These are phyloP conservation scores for Choloepus didactylus DNA, from an alignment of 2,797 vertebrate species.

Conservation along the genomic window DNA sequence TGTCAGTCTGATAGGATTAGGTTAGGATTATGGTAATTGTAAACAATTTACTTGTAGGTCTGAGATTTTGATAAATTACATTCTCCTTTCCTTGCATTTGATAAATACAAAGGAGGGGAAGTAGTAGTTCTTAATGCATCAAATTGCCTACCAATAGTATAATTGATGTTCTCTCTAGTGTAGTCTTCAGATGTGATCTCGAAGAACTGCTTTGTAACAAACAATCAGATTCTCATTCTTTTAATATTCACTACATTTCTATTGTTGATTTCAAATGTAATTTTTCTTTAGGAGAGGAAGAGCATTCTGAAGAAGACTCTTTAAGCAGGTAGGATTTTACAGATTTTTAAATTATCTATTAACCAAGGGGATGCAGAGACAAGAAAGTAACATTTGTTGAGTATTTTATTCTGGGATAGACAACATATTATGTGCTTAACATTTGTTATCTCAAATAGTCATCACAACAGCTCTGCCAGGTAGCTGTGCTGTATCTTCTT, in stretches of 20 bases:
- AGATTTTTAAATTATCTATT: background rate
- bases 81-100: too few species aligned
- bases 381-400: background rate
- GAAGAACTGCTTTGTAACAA: too few species aligned
- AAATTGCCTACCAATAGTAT: too few species aligned
- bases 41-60: too few species aligned
- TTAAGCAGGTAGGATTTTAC: slow-evolving; percentile 91
- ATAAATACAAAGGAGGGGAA: too few species aligned
- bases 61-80: too few species aligned
- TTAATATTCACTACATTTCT: background rate
- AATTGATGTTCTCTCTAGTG: too few species aligned
- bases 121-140: too few species aligned
- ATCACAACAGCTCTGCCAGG: background rate
- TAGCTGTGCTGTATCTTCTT: background rate
- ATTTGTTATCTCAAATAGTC: background rate
- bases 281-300: slow-evolving; percentile 90
- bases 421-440: background rate
- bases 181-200: too few species aligned
- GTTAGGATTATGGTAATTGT: too few species aligned
- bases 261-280: slow-evolving; percentile 58
- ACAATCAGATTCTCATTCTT: too few species aligned
- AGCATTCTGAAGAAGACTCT: slow-evolving; percentile 93
- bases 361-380: background rate
- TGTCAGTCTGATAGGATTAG: too few species aligned
- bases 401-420: background rate